phyloP scores from a whole-genome alignment of 2,888 invertebrate species.

The Cylloceria caligata region DNA sequence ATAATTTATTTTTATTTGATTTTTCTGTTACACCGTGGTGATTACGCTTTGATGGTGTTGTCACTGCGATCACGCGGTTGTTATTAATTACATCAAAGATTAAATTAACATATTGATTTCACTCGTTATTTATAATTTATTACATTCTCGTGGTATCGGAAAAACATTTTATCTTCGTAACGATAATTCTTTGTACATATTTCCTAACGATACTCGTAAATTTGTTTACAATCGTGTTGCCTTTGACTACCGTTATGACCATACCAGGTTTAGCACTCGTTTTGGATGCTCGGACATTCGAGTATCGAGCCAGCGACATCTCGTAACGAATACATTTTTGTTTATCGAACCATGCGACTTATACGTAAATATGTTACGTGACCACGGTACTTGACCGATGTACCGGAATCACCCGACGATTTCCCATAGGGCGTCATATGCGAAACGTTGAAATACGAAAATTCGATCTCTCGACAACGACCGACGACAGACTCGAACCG shows the following conservation, averaged over 20 bases:
- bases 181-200: background rate
- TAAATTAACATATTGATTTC: background rate
- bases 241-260: background rate
- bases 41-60: background rate
- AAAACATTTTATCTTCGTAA: background rate
- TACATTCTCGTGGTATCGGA: background rate
- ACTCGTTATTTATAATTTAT: background rate
- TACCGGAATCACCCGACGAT: constrained; percentile 8
- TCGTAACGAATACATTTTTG: constrained; percentile 5
- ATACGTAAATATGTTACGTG: background rate
- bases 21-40: background rate
- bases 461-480: constrained; percentile 23
- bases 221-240: background rate
- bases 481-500: constrained; percentile 42
- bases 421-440: background rate
- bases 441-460: constrained; percentile 3
- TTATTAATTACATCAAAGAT: background rate
- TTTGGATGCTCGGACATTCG: background rate
- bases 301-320: background rate
- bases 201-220: too few relatives aligned
- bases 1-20: background rate
- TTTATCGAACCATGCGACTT: background rate
- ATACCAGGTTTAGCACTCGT: background rate
- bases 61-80: background rate
- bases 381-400: too few relatives aligned